Conservation (phyloP, 2,797 vertebrate genomes). For the Chanos chanos region DNA sequence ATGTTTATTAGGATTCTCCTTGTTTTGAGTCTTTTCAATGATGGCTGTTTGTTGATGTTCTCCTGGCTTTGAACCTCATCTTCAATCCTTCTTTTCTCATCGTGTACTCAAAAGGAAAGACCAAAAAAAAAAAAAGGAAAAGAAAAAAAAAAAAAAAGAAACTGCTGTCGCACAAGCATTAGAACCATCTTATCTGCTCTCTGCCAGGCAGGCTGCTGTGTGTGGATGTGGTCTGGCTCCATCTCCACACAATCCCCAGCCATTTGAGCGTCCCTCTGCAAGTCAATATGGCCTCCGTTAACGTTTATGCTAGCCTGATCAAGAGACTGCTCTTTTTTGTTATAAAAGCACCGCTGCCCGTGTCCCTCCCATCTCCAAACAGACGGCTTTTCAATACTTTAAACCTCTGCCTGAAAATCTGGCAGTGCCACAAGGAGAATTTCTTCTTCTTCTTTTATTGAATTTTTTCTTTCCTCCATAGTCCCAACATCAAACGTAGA, state of each 20-base stretch:
- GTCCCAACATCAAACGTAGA: neutral
- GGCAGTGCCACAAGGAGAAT: neutral
- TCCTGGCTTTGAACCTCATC: neutral
- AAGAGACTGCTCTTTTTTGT: constrained; percentile 17
- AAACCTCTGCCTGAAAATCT: constrained; percentile 9
- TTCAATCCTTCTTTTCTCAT: constrained; percentile 28
- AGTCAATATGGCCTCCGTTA: constrained; percentile 24
- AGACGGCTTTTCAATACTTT: constrained; percentile 8
- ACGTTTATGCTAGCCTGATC: constrained; percentile 13
- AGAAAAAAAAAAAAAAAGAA: constrained; percentile 19
- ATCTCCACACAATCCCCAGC: constrained; percentile 15
- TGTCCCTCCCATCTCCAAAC: constrained; percentile 14
- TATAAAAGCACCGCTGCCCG: constrained; percentile 22
- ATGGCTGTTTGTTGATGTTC: constrained; percentile 22
- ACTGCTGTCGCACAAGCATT: constrained; percentile 25
- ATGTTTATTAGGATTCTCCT: neutral
- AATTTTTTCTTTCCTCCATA: neutral
- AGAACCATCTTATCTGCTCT: constrained; percentile 36
- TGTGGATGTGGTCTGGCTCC: constrained; percentile 15
- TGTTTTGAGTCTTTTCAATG: neutral
- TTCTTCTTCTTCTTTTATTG: neutral
- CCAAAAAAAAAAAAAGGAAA: constrained; percentile 35
- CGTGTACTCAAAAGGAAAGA: constrained; percentile 20
- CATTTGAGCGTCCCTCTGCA: constrained; percentile 30
- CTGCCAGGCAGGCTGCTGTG: constrained; percentile 28